Conservation (phyloP, 2,888 invertebrate species). For the Aricia artaxerxes region DNA sequence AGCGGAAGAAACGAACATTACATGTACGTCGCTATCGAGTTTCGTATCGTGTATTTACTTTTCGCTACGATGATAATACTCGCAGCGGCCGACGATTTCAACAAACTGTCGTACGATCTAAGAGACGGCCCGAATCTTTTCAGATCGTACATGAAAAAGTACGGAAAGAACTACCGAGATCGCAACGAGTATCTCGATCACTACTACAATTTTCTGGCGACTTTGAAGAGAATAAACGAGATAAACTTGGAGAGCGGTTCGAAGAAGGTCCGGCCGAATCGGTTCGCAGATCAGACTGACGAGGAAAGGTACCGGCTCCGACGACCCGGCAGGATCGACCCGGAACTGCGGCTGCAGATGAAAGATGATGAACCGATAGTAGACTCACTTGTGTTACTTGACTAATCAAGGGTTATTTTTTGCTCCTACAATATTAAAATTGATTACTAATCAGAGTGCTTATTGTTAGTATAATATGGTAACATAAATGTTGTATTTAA, state of each 20-base stretch:
- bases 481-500: too few species aligned
- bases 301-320: constrained; percentile 43
- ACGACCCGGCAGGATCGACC: constrained; percentile 45
- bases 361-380: constrained; percentile 36
- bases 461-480: too few species aligned
- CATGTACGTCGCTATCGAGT: too few species aligned
- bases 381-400: constrained; percentile 33
- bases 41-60: not conserved
- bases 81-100: constrained; percentile 33
- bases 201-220: constrained; percentile 53
- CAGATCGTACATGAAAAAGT: constrained; percentile 42
- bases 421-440: too few species aligned
- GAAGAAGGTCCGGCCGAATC: constrained; percentile 52
- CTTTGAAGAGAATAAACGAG: constrained; percentile 53
- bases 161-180: constrained; percentile 48
- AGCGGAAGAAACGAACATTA: not conserved
- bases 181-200: constrained; percentile 51
- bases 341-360: constrained; percentile 45
- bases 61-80: not conserved
- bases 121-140: constrained; percentile 42
- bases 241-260: constrained; percentile 49
- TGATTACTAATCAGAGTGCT: too few species aligned
- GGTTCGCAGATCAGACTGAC: constrained; percentile 54
- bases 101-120: constrained; percentile 40
- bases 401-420: not conserved